phyloP scores from a whole-genome alignment of 2,797 vertebrate species.

The Aulostomus chinensis region DNA sequence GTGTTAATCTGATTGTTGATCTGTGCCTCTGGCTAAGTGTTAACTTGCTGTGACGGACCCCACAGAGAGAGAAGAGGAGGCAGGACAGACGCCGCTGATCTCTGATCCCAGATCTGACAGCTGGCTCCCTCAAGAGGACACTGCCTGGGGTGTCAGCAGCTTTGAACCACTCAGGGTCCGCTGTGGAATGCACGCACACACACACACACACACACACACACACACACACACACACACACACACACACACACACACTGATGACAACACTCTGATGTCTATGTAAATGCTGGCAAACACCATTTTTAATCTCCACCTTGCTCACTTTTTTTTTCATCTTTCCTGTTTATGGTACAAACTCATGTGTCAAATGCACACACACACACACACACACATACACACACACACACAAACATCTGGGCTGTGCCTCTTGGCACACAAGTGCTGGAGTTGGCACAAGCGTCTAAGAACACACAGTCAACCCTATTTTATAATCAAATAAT shows the following conservation, averaged over 20 bases:
- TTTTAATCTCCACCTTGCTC: too few relatives aligned
- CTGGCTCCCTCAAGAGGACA: conserved; percentile 64
- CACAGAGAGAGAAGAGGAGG: conserved; percentile 51
- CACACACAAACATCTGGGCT: conserved; percentile 13
- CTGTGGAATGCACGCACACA: conserved; percentile 56
- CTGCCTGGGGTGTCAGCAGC: conserved; percentile 63
- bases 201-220: conserved; percentile 18
- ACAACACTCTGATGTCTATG: too few relatives aligned
- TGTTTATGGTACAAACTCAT: too few relatives aligned
- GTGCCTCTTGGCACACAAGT: conserved; percentile 48
- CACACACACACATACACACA: conserved; percentile 9
- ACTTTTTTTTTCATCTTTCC: too few relatives aligned
- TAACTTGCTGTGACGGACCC: conserved; percentile 71
- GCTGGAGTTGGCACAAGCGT: conserved; percentile 51
- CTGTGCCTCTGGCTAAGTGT: conserved; percentile 51
- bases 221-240: conserved; percentile 11
- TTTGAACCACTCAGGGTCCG: conserved; percentile 68
- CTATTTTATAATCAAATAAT: conserved; percentile 75
- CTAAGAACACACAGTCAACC: conserved; percentile 55
- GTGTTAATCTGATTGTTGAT: conserved; percentile 59
- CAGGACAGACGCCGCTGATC: conserved; percentile 57
- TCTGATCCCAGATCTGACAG: conserved; percentile 71
- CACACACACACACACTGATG: conserved; percentile 10
- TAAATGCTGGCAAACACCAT: too few relatives aligned
- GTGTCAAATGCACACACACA: conserved; percentile 2